phyloP scores from a whole-genome alignment of 2,113 vertebrate genomes.

The Amphiprion percula region DNA sequence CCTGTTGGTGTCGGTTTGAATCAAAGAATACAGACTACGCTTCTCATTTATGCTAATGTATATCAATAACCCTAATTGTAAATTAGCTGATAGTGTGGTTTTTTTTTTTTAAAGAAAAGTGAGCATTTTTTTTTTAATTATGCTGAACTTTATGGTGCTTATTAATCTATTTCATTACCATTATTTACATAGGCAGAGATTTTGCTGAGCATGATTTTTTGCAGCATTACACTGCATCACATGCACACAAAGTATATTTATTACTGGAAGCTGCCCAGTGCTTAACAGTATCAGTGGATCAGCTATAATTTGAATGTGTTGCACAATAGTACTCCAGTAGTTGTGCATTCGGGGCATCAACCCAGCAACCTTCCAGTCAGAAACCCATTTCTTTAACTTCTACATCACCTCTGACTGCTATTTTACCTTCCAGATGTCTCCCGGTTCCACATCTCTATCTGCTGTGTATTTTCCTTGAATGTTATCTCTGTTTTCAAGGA shows the following conservation, averaged over 20 bases:
- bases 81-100: constrained; percentile 22
- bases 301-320: not conserved
- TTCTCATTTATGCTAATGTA: constrained; percentile 53
- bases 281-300: not conserved
- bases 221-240: constrained; percentile 26
- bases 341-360: not conserved
- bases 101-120: not conserved
- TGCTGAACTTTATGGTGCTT: constrained; percentile 30
- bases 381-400: not conserved
- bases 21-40: constrained; percentile 8
- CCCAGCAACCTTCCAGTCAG: not conserved
- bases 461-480: not conserved
- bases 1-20: constrained; percentile 11
- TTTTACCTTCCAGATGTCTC: not conserved
- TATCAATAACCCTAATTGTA: constrained; percentile 33
- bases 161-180: constrained; percentile 44
- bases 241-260: constrained; percentile 11
- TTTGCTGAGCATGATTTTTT: constrained; percentile 46
- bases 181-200: constrained; percentile 31
- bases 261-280: not conserved
- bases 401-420: too few species aligned
- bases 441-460: not conserved
- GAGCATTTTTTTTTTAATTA: not conserved
- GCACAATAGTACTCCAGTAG: not conserved
- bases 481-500: not conserved